phyloP scores from a whole-genome alignment of 1,140 invertebrate genomes.

The Drosophila rhopaloa region DNA sequence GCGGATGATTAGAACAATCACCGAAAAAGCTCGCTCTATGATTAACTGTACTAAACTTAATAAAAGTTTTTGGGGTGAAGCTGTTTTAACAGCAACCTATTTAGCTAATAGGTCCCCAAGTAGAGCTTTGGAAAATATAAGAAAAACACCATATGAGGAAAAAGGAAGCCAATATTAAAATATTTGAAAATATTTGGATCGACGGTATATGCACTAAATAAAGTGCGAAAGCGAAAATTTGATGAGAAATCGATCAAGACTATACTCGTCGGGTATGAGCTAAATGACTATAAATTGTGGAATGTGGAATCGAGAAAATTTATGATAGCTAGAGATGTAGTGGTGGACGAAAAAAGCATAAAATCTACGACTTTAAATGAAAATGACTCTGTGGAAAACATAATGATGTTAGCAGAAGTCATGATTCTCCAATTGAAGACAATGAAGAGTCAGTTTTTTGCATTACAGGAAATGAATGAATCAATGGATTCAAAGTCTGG shows the following conservation, averaged over 20 bases:
- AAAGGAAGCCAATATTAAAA: neutral
- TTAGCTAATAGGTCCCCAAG: neutral
- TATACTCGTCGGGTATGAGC: conserved; percentile 1
- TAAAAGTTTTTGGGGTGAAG: neutral
- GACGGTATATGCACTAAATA: no score
- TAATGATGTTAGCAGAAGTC: neutral
- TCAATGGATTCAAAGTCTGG: no score
- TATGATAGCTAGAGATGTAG: no score
- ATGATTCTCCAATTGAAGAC: neutral
- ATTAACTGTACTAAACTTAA: conserved; percentile 1
- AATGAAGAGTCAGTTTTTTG: no score
- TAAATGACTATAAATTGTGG: neutral
- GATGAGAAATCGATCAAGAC: neutral
- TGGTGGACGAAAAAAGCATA: neutral
- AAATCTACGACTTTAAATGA: neutral
- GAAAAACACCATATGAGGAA: neutral
- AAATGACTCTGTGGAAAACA: neutral
- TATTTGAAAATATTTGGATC: no score
- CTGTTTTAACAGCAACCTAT: neutral
- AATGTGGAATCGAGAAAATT: neutral
- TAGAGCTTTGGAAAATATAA: neutral
- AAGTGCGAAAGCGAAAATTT: neutral
- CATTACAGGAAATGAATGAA: no score
- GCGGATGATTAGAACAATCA: neutral
- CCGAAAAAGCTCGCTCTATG: neutral